Evolutionary conservation across 2,113 vertebrate genomes (phyloP).

Genomic region (Mastomys natalensis): DNA sequence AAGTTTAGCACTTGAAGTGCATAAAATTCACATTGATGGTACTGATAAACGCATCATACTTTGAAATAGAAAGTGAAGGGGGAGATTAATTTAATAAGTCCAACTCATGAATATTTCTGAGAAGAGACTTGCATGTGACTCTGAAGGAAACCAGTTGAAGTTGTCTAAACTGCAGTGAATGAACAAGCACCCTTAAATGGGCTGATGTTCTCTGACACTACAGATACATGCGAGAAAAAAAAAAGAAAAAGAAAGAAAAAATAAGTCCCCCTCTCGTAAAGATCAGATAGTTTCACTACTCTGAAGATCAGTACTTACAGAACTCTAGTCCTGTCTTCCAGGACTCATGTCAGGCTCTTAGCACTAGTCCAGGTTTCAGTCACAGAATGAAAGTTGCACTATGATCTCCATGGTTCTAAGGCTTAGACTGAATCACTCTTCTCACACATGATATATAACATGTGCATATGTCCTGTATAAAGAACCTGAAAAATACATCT

Average conservation of each 20-base stretch:
- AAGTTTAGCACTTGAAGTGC: background rate
- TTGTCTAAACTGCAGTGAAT: too few species aligned
- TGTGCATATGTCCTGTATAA: background rate
- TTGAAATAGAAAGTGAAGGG: background rate
- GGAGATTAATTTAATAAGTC: background rate
- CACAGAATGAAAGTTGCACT: background rate
- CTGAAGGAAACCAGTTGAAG: background rate
- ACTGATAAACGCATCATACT: background rate
- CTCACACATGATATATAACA: background rate
- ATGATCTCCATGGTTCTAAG: background rate
- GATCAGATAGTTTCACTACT: too few species aligned
- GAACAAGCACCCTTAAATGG: background rate
- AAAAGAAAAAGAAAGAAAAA: too few species aligned
- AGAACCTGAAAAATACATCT: background rate
- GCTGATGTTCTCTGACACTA: background rate
- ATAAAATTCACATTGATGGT: background rate
- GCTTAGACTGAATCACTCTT: background rate
- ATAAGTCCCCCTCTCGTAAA: fast-evolving
- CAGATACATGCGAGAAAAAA: background rate
- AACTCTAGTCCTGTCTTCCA: background rate
- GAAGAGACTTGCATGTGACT: background rate
- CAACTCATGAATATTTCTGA: background rate
- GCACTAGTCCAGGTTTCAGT: background rate
- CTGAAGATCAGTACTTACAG: background rate
- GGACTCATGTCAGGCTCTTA: too few species aligned